Conservation (phyloP, 2,888 invertebrate genomes). For the Colletes collaris region DNA sequence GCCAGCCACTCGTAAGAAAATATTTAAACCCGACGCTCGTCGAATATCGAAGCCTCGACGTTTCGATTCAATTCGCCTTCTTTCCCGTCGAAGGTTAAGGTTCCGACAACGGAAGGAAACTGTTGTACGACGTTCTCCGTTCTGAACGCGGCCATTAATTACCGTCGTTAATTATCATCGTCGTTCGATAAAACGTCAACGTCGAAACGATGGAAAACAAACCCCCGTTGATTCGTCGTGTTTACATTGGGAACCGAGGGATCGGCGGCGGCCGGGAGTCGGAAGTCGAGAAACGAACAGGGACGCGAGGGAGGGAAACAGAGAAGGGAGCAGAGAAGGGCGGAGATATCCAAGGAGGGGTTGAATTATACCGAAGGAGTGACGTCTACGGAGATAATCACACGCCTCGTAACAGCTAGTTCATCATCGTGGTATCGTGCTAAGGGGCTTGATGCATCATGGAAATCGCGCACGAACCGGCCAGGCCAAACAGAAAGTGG, state of each 20-base stretch:
- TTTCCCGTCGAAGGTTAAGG: background rate
- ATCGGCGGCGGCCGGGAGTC: background rate
- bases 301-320: background rate
- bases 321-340: constrained; percentile 22
- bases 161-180: constrained; percentile 37
- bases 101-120: background rate
- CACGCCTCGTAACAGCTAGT: constrained; percentile 77
- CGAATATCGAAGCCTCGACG: background rate
- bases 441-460: constrained; percentile 76
- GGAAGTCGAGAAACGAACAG: constrained; percentile 12
- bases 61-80: background rate
- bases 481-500: constrained; percentile 54
- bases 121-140: too few relatives aligned
- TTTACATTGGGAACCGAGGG: constrained; percentile 51
- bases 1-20: constrained; percentile 30
- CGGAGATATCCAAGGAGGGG: constrained; percentile 53
- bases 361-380: constrained; percentile 75
- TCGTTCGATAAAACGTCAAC: constrained; percentile 31
- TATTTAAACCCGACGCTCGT: constrained; percentile 20
- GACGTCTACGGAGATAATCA: constrained; percentile 80
- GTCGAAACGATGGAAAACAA: constrained; percentile 38
- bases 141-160: constrained; percentile 33
- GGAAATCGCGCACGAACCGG: constrained; percentile 74
- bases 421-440: constrained; percentile 77
- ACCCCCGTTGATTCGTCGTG: constrained; percentile 32